phyloP scores from a whole-genome alignment of 1,140 invertebrate genomes.

The Tigriopus japonicus region DNA sequence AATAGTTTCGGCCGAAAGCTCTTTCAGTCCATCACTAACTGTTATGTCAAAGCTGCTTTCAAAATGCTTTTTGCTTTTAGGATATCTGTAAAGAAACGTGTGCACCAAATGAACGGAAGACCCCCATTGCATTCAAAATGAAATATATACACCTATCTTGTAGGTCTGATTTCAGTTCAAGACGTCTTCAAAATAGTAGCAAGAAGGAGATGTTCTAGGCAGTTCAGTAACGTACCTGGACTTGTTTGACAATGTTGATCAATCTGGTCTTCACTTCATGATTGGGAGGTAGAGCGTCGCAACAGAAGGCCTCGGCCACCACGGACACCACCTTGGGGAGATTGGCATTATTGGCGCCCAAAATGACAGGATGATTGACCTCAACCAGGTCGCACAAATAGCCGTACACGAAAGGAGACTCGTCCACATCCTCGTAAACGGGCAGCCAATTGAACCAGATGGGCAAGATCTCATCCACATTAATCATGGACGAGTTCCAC shows the following conservation, averaged over 20 bases:
- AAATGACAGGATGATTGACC: conserved; percentile 60
- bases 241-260: conserved; percentile 49
- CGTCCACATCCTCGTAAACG: conserved; percentile 82
- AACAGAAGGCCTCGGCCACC: conserved; percentile 66
- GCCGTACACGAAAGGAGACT: conserved; percentile 80
- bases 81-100: no score
- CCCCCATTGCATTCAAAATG: no score
- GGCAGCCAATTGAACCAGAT: conserved; percentile 78
- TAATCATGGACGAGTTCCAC: conserved; percentile 62
- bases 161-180: no score
- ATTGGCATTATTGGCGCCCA: conserved; percentile 68
- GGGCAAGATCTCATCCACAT: conserved; percentile 67
- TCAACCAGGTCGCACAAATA: conserved; percentile 90
- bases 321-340: conserved; percentile 67
- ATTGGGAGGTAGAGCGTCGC: conserved; percentile 50
- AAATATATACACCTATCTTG: no score
- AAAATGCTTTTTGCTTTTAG: no score
- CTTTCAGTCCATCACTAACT: no score
- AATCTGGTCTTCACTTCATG: conserved; percentile 41
- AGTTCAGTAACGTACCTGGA: conserved; percentile 39
- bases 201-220: no score
- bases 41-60: no score
- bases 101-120: no score
- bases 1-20: no score
- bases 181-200: no score